These are phyloP conservation scores for Silurus asotus DNA, from an alignment of 2,113 vertebrate species.

Conservation along the genomic window DNA sequence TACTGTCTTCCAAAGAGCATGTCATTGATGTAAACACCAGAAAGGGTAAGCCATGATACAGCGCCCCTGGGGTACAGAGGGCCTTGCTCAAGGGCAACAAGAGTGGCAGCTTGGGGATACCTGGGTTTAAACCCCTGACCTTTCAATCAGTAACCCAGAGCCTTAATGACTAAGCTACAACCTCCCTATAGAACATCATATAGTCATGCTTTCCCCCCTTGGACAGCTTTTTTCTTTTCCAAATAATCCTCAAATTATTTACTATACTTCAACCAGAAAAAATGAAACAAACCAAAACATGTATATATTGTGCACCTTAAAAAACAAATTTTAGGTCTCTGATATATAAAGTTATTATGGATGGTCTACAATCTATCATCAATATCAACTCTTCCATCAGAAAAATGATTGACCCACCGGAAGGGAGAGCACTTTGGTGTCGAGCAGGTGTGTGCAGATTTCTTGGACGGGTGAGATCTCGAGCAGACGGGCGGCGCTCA, in stretches of 20 bases:
- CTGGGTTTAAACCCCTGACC: too few relatives aligned
- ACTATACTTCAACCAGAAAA: neutral
- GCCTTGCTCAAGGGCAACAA: too few relatives aligned
- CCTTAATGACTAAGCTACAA: too few relatives aligned
- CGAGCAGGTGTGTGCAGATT: slow-evolving; percentile 95
- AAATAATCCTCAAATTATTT: neutral
- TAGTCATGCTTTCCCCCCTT: neutral
- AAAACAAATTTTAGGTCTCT: neutral
- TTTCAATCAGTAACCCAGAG: too few relatives aligned
- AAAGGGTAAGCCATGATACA: too few relatives aligned
- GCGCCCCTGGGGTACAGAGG: too few relatives aligned
- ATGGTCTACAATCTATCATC: neutral
- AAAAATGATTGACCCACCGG: slow-evolving; percentile 63
- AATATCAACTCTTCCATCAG: neutral
- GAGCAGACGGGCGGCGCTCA: slow-evolving; percentile 89
- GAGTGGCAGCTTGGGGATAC: too few relatives aligned
- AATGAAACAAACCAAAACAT: neutral
- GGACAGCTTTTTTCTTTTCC: neutral
- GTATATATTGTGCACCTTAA: neutral
- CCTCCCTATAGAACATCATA: neutral
- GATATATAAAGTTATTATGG: neutral
- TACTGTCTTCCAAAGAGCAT: neutral
- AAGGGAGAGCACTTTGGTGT: slow-evolving; percentile 92
- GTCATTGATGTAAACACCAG: too few relatives aligned
- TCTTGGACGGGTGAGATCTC: slow-evolving; percentile 92